phyloP scores from a whole-genome alignment of 2,113 vertebrate species.

The Rhinolophus sinicus region DNA sequence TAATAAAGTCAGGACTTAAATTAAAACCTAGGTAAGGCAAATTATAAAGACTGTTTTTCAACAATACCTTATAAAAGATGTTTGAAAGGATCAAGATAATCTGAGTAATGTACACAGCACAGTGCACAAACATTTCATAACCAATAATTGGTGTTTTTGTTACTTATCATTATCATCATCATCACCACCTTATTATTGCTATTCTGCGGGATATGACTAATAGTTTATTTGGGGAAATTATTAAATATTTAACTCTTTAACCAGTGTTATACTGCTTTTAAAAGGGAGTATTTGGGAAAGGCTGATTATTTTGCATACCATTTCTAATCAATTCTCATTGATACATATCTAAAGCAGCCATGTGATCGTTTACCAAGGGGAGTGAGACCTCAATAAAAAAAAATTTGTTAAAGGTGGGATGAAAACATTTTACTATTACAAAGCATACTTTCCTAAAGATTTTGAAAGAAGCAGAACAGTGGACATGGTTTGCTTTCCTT shows the following conservation, averaged over 20 bases:
- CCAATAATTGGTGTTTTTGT: background rate
- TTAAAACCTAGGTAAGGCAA: background rate
- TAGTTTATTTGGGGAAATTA: background rate
- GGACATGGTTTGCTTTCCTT: background rate
- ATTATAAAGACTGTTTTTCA: background rate
- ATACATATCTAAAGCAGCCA: background rate
- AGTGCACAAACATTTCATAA: background rate
- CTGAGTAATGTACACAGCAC: background rate
- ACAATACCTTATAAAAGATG: background rate
- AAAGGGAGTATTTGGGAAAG: background rate
- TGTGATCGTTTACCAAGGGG: background rate
- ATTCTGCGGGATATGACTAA: background rate
- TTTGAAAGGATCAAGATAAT: background rate
- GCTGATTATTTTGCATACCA: background rate
- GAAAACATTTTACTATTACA: background rate
- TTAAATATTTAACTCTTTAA: background rate
- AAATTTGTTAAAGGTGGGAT: background rate
- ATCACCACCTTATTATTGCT: background rate
- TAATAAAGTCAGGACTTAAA: background rate
- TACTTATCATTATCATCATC: background rate
- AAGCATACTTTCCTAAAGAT: background rate
- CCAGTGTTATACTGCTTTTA: background rate
- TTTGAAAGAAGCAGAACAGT: background rate
- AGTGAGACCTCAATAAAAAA: background rate
- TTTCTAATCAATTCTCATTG: background rate